Conservation (phyloP, 1,140 invertebrate genomes). For the Penaeus chinensis region DNA sequence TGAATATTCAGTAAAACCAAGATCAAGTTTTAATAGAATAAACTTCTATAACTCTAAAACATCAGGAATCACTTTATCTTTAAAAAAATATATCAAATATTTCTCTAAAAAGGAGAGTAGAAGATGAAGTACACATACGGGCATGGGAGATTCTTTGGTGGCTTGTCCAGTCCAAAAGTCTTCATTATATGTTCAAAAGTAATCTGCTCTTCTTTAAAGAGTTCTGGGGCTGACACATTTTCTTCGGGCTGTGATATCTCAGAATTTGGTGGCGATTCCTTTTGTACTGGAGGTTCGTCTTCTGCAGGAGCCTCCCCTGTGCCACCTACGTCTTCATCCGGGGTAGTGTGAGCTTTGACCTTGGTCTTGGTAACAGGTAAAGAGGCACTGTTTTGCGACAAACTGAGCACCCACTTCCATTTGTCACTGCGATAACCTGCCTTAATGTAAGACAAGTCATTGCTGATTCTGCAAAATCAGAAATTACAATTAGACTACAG, state of each 20-base stretch:
- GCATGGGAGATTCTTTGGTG: slow-evolving; percentile 55
- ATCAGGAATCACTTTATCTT: too few species aligned
- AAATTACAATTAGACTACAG: not conserved
- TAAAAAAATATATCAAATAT: not conserved
- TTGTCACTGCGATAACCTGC: slow-evolving; percentile 55
- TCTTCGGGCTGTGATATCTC: not conserved
- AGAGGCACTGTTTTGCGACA: not conserved
- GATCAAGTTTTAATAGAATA: too few species aligned
- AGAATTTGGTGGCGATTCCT: too few species aligned
- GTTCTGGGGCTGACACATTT: not conserved
- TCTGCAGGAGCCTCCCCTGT: slow-evolving; percentile 6
- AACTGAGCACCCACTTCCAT: slow-evolving; percentile 61
- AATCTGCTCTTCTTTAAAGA: slow-evolving; percentile 40
- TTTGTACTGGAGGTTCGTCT: not conserved
- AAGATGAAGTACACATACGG: slow-evolving; percentile 40
- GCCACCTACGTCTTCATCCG: not conserved
- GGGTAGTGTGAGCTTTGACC: not conserved
- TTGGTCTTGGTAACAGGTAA: not conserved
- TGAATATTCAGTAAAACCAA: too few species aligned
- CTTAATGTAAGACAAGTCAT: slow-evolving; percentile 57
- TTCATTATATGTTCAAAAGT: slow-evolving; percentile 42
- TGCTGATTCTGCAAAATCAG: slow-evolving; percentile 51
- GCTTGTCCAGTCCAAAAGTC: slow-evolving; percentile 53
- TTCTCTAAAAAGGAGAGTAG: slow-evolving; percentile 6
- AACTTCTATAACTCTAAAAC: too few species aligned